Evolutionary conservation across 1,140 invertebrate genomes (phyloP).

Genomic region (Drosophila ironensis): DNA sequence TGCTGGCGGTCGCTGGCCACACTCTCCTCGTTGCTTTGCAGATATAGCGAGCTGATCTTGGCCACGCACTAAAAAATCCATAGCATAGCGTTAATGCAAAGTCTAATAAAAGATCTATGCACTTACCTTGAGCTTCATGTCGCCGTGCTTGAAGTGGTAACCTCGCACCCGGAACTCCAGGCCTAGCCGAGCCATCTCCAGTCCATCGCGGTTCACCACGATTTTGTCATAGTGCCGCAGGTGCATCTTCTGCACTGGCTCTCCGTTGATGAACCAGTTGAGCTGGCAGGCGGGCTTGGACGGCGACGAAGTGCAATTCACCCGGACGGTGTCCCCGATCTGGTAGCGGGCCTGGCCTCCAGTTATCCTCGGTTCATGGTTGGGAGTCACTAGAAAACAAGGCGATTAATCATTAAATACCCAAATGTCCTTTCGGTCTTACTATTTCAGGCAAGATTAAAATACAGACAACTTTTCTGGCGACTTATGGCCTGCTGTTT

Average conservation of each 20-base stretch:
- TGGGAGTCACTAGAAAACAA: slow-evolving; percentile 87
- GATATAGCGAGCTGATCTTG: slow-evolving; percentile 91
- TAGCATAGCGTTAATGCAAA: not conserved
- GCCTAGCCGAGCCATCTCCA: slow-evolving; percentile 88
- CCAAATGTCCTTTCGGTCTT: too few species aligned
- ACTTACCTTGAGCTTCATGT: slow-evolving; percentile 90
- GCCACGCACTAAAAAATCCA: slow-evolving; percentile 88
- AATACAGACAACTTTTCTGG: too few species aligned
- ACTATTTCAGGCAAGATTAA: not conserved
- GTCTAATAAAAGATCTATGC: not conserved
- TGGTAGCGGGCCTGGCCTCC: slow-evolving; percentile 91
- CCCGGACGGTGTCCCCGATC: slow-evolving; percentile 89
- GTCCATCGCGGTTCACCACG: slow-evolving; percentile 80
- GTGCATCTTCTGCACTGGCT: slow-evolving; percentile 85
- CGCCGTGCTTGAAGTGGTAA: slow-evolving; percentile 90
- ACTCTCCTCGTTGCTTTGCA: slow-evolving; percentile 91
- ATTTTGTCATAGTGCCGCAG: slow-evolving; percentile 72
- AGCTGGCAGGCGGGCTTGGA: slow-evolving; percentile 92
- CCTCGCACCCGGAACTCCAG: slow-evolving; percentile 88
- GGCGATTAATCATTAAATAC: slow-evolving; percentile 1
- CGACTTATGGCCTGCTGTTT: too few species aligned
- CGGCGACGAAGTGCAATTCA: slow-evolving; percentile 91
- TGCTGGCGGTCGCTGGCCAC: slow-evolving; percentile 87
- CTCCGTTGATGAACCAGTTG: slow-evolving; percentile 94
- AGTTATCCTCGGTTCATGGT: slow-evolving; percentile 90